Percentiles rank a stretch among this genome's conserved stretches.
Evolutionary conservation across 2,888 invertebrate genomes (phyloP).

Genomic region (Cremastobaeus sp.): DNA sequence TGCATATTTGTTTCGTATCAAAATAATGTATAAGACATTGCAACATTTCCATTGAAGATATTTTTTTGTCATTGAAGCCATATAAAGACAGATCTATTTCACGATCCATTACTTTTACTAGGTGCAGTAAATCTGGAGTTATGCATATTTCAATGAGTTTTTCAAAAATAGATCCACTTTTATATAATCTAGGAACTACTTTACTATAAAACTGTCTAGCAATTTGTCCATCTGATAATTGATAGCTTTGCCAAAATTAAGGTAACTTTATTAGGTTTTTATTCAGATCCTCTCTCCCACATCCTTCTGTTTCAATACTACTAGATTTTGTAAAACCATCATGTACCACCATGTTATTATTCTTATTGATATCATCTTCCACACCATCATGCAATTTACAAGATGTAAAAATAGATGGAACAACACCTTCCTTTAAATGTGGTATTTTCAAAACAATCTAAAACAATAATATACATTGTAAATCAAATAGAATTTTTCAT

Average conservation of each 20-base stretch:
- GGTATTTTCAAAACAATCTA: background rate
- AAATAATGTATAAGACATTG: background rate
- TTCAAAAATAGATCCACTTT: background rate
- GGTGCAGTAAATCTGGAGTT: background rate
- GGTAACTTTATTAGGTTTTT: background rate
- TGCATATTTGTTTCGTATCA: background rate
- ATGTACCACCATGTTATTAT: background rate
- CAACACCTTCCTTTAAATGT: background rate
- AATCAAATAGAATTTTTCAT: too few species aligned
- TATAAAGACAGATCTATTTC: background rate
- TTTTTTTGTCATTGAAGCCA: background rate
- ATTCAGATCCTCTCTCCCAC: background rate
- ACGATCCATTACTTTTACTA: conserved; percentile 3
- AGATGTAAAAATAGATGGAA: background rate
- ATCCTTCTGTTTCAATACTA: background rate
- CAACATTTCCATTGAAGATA: background rate
- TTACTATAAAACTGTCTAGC: conserved; percentile 7
- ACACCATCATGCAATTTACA: background rate
- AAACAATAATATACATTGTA: too few species aligned
- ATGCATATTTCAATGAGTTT: conserved; percentile 8
- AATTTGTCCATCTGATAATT: background rate
- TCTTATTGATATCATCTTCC: background rate
- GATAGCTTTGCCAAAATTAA: background rate
- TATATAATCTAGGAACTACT: conserved; percentile 1
- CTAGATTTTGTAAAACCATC: background rate